phyloP scores from a whole-genome alignment of 2,113 vertebrate genomes.

The Aspidoscelis tigris region DNA sequence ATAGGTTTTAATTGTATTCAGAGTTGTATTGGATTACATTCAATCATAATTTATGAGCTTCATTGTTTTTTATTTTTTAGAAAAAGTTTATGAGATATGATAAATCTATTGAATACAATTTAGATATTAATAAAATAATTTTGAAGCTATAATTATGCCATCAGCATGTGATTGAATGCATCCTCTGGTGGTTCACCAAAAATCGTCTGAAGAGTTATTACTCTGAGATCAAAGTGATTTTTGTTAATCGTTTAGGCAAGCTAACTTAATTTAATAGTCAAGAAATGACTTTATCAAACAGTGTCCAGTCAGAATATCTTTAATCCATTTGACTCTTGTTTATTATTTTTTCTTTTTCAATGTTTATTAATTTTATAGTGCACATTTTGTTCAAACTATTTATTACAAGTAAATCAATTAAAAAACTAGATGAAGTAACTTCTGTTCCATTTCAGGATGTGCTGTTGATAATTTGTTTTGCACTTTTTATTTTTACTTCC shows the following conservation, averaged over 20 bases:
- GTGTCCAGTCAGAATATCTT: not conserved
- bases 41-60: slow-evolving; percentile 41
- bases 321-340: not conserved
- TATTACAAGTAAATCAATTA: not conserved
- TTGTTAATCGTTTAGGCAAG: not conserved
- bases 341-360: not conserved
- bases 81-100: slow-evolving; percentile 24
- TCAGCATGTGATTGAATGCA: not conserved
- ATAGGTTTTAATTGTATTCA: slow-evolving; percentile 71
- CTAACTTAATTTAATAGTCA: not conserved
- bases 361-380: not conserved
- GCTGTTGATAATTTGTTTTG: not conserved
- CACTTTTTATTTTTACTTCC: not conserved
- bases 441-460: not conserved
- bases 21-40: slow-evolving; percentile 54
- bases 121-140: slow-evolving; percentile 19
- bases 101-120: slow-evolving; percentile 16
- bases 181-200: not conserved
- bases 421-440: not conserved
- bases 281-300: not conserved
- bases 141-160: not conserved
- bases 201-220: not conserved
- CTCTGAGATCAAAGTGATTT: not conserved
- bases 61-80: slow-evolving; percentile 29
- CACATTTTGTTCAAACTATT: not conserved